A percentile compares a stretch with the other conserved stretches of the same genome.
Evolutionary conservation across 2,888 invertebrate genomes (phyloP).

Genomic region (Acheta domesticus): DNA sequence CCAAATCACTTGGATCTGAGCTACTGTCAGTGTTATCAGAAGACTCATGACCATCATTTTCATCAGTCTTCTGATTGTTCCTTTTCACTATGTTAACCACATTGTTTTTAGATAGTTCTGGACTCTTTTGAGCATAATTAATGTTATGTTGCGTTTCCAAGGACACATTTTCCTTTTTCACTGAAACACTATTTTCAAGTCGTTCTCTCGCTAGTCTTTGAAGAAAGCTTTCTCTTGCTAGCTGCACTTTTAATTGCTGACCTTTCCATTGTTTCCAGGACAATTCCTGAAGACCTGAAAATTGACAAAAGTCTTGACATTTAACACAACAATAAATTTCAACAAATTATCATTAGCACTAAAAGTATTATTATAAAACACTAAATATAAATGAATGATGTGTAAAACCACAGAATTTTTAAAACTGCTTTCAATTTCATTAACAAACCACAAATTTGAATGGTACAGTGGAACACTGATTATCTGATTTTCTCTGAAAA

Average conservation of each 20-base stretch:
- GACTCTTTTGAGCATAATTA: no score
- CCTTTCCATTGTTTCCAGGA: constrained; percentile 55
- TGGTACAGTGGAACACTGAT: no score
- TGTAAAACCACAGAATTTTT: no score
- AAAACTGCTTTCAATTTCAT: no score
- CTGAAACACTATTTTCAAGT: neutral
- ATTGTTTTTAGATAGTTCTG: neutral
- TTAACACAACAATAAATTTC: no score
- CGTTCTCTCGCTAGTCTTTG: constrained; percentile 49
- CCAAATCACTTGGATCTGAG: neutral
- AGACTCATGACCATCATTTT: neutral
- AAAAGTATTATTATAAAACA: no score
- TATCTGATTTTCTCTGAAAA: no score
- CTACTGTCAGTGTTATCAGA: neutral
- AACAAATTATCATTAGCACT: no score
- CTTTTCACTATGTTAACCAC: neutral
- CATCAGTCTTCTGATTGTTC: neutral
- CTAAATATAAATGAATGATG: no score
- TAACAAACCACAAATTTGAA: no score
- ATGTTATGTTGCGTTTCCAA: no score
- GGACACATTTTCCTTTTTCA: neutral
- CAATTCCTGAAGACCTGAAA: constrained; percentile 52
- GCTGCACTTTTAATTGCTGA: constrained; percentile 56
- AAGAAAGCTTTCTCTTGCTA: constrained; percentile 68
- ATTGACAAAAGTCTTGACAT: no score